Evolutionary conservation across 2,888 invertebrate genomes (phyloP).

Genomic region (Bombyx huttoni): DNA sequence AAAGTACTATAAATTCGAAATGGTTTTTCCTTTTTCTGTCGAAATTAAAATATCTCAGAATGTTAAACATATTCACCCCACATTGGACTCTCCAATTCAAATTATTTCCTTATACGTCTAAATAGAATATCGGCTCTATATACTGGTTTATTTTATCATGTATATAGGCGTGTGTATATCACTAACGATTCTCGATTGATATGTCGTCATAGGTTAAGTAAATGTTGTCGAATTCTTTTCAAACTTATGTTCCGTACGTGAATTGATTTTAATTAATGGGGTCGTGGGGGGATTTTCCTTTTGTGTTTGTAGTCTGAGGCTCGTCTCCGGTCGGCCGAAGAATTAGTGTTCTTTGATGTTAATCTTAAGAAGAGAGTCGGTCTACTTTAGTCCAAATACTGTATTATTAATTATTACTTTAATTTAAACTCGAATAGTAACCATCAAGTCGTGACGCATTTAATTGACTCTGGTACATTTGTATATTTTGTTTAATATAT

Average conservation of each 20-base stretch:
- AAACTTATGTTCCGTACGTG: background rate
- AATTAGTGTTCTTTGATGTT: background rate
- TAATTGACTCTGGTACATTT: background rate
- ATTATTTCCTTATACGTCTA: too few relatives aligned
- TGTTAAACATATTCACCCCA: background rate
- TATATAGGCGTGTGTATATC: too few relatives aligned
- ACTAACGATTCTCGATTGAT: background rate
- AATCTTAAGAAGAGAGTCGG: background rate
- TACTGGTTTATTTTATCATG: too few relatives aligned
- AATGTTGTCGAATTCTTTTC: background rate
- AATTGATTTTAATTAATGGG: background rate
- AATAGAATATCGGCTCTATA: too few relatives aligned
- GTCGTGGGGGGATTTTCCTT: background rate
- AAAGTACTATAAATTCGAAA: too few relatives aligned
- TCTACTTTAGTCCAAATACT: background rate
- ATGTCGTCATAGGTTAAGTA: background rate
- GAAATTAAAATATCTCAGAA: background rate
- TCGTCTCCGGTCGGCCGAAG: background rate
- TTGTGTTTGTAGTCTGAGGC: background rate
- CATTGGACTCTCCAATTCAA: background rate
- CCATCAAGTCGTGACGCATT: background rate
- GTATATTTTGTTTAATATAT: background rate
- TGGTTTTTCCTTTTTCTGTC: background rate
- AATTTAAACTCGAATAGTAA: background rate
- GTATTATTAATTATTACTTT: background rate